phyloP scores from a whole-genome alignment of 1,140 invertebrate species.

The Drosophila saltans region DNA sequence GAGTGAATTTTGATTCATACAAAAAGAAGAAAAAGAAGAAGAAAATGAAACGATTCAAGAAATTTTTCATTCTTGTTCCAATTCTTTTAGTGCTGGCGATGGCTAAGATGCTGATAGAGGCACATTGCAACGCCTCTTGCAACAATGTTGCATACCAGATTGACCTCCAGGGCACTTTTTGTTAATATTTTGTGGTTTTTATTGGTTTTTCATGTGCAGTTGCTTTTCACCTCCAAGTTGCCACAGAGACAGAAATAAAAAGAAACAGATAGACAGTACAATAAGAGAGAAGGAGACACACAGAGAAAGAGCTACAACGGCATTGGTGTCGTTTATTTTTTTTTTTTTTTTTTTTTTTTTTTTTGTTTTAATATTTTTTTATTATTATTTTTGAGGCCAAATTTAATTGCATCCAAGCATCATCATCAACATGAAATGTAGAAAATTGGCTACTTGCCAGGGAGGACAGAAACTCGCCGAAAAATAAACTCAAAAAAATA shows the following conservation, averaged over 20 bases:
- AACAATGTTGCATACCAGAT: slow-evolving; percentile 45
- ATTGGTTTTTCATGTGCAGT: slow-evolving; percentile 40
- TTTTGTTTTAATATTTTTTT: too few species aligned
- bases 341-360: too few species aligned
- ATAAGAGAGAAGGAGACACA: neutral
- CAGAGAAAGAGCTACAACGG: slow-evolving; percentile 13
- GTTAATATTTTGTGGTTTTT: slow-evolving; percentile 25
- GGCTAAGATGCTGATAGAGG: neutral
- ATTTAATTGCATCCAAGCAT: slow-evolving; percentile 62
- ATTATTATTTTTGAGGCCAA: slow-evolving; percentile 74
- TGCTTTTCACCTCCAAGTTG: slow-evolving; percentile 45
- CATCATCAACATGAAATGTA: slow-evolving; percentile 53
- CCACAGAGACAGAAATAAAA: neutral
- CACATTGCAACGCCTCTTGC: slow-evolving; percentile 7
- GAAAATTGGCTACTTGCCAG: slow-evolving; percentile 58
- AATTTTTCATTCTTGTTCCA: slow-evolving; percentile 2
- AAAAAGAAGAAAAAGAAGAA: too few species aligned
- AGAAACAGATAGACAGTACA: neutral
- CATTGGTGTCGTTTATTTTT: slow-evolving; percentile 15
- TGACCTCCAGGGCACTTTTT: slow-evolving; percentile 37
- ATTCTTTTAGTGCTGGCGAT: neutral
- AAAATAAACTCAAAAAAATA: slow-evolving; percentile 26
- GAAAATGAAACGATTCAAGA: too few species aligned
- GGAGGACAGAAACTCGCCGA: slow-evolving; percentile 48
- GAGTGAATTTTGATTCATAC: too few species aligned